phyloP scores from a whole-genome alignment of 2,888 invertebrate species.

The Caradrina kadenii region DNA sequence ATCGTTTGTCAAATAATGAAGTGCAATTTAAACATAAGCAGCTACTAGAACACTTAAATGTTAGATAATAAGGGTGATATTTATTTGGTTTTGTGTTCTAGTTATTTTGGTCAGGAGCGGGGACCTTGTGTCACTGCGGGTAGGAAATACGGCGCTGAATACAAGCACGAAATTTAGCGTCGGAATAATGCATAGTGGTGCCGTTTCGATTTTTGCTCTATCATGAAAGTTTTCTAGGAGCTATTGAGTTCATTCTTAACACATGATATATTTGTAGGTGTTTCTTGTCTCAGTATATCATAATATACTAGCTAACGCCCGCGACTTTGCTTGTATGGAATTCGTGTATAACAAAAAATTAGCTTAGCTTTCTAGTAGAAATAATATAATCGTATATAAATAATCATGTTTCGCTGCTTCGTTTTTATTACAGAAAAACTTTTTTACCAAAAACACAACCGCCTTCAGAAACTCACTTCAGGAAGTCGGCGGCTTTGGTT shows the following conservation, averaged over 20 bases:
- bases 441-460: too few relatives aligned
- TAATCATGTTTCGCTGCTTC: too few relatives aligned
- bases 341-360: too few relatives aligned
- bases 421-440: too few relatives aligned
- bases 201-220: constrained; percentile 64
- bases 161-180: constrained; percentile 78
- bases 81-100: constrained; percentile 37
- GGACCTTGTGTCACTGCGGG: constrained; percentile 77
- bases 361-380: too few relatives aligned
- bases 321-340: too few relatives aligned
- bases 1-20: constrained; percentile 85
- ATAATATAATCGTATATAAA: too few relatives aligned
- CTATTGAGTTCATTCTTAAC: constrained; percentile 46
- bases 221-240: constrained; percentile 64
- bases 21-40: constrained; percentile 64
- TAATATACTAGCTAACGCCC: neutral
- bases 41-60: constrained; percentile 43
- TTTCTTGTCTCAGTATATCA: neutral
- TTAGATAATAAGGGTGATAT: constrained; percentile 55
- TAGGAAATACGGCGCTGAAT: constrained; percentile 79
- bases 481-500: too few relatives aligned
- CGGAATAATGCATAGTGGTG: constrained; percentile 73
- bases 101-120: constrained; percentile 59
- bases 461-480: too few relatives aligned
- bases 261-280: neutral